Conservation (phyloP, 2,797 vertebrate species). For the Babyrousa celebensis region DNA sequence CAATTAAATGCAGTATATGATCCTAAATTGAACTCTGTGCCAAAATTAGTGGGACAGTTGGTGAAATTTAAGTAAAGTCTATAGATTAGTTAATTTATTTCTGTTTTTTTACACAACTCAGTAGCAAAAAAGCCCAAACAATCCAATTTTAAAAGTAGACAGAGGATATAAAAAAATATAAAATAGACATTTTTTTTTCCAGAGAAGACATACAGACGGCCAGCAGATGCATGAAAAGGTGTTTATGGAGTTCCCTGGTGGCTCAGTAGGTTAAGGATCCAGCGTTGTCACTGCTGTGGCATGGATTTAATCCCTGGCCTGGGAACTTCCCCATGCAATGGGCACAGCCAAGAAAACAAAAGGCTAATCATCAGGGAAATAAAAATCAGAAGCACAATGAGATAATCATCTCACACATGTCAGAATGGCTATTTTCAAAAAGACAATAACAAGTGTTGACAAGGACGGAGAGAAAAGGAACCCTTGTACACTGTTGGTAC, state of each 20-base stretch:
- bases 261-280: too few relatives aligned
- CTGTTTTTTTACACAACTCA: background rate
- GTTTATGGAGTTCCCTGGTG: background rate
- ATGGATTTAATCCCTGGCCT: too few relatives aligned
- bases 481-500: background rate
- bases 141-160: background rate
- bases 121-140: background rate
- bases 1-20: background rate
- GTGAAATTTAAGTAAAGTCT: slow-evolving; percentile 20
- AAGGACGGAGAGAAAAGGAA: background rate
- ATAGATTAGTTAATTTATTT: background rate
- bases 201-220: background rate
- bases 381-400: background rate
- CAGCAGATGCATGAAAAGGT: background rate
- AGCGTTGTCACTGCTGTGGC: too few relatives aligned
- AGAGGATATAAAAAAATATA: background rate
- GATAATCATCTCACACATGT: background rate
- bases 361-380: background rate
- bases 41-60: background rate
- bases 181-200: slow-evolving; percentile 30
- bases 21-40: background rate
- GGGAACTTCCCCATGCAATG: too few relatives aligned
- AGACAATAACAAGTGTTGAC: background rate
- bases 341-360: too few relatives aligned
- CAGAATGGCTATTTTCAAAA: background rate